phyloP scores from a whole-genome alignment of 2,797 vertebrate species.

The Ctenopoma multispine region DNA sequence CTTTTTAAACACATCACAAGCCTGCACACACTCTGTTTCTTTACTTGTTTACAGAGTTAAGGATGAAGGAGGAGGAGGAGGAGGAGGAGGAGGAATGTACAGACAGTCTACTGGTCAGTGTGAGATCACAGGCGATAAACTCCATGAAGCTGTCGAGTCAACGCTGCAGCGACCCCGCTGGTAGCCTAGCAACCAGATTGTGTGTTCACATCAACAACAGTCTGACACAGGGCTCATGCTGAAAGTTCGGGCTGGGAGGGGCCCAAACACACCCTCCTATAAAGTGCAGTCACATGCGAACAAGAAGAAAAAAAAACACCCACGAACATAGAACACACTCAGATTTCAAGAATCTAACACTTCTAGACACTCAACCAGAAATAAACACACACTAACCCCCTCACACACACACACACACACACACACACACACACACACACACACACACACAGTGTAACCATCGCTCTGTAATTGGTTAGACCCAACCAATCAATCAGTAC shows the following conservation, averaged over 20 bases:
- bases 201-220: slow-evolving; percentile 80
- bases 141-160: slow-evolving; percentile 55
- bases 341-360: slow-evolving; percentile 40
- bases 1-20: not conserved
- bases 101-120: slow-evolving; percentile 59
- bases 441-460: no score
- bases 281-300: slow-evolving; percentile 33
- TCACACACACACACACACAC: slow-evolving; percentile 3
- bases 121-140: slow-evolving; percentile 69
- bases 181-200: slow-evolving; percentile 73
- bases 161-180: slow-evolving; percentile 49
- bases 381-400: slow-evolving; percentile 16
- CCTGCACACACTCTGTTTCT: slow-evolving; percentile 3
- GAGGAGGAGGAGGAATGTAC: not conserved
- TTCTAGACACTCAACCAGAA: slow-evolving; percentile 19
- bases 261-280: slow-evolving; percentile 23
- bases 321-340: slow-evolving; percentile 16
- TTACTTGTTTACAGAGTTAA: not conserved
- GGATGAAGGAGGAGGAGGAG: not conserved
- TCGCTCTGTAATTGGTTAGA: slow-evolving; percentile 1
- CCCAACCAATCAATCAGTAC: not conserved
- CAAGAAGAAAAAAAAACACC: not conserved
- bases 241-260: slow-evolving; percentile 49
- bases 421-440: no score
- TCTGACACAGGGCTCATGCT: slow-evolving; percentile 55